Evolutionary conservation across 2,888 invertebrate species (phyloP).

Genomic region (Cryptus viduatorius): DNA sequence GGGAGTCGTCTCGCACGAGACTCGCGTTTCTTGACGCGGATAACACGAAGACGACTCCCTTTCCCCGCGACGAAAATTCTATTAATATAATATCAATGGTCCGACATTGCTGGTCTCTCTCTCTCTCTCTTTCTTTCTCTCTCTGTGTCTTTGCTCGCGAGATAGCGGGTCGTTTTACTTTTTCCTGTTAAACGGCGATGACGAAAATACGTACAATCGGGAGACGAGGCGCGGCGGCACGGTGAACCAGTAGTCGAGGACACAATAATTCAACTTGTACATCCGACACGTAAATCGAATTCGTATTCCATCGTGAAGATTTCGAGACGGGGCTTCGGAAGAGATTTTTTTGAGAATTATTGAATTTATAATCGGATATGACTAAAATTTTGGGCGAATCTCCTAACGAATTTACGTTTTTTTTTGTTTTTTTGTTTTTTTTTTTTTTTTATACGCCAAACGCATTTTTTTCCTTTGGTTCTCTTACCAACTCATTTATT

Average conservation of each 20-base stretch:
- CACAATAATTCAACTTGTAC: slow-evolving; percentile 38
- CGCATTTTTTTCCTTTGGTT: slow-evolving; percentile 28
- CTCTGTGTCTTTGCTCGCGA: slow-evolving; percentile 23
- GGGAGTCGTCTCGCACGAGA: slow-evolving; percentile 21
- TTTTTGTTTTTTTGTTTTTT: slow-evolving; percentile 18
- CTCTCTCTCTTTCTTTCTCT: too few relatives aligned
- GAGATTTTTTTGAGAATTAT: slow-evolving; percentile 46
- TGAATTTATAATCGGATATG: slow-evolving; percentile 51
- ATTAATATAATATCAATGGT: slow-evolving; percentile 68
- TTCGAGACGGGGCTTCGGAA: slow-evolving; percentile 52
- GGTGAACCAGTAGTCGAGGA: neutral
- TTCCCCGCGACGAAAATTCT: slow-evolving; percentile 55
- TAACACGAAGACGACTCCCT: slow-evolving; percentile 14
- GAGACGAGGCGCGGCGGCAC: neutral
- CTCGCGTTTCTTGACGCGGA: slow-evolving; percentile 8
- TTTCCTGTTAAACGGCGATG: slow-evolving; percentile 36
- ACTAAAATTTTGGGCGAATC: slow-evolving; percentile 41
- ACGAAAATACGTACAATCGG: slow-evolving; percentile 55
- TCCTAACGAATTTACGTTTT: slow-evolving; percentile 15
- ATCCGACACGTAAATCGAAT: neutral
- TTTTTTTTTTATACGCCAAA: slow-evolving; percentile 13
- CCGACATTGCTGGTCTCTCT: slow-evolving; percentile 37
- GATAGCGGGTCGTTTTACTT: slow-evolving; percentile 49
- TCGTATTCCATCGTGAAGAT: slow-evolving; percentile 26
- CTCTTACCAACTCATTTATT: slow-evolving; percentile 44